Conservation (phyloP, 2,888 invertebrate species). For the Hyposoter didymator region DNA sequence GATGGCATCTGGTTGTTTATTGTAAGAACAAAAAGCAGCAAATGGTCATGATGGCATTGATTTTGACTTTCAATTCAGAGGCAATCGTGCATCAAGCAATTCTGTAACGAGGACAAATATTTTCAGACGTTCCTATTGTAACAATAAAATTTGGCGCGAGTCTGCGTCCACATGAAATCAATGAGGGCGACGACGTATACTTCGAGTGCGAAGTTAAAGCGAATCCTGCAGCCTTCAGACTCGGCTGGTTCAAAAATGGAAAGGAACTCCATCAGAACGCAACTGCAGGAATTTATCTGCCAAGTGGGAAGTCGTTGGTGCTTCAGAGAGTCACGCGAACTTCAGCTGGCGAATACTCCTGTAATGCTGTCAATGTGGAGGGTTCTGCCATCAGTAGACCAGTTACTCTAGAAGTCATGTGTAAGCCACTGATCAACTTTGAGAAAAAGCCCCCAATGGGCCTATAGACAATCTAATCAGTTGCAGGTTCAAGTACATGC, state of each 20-base stretch:
- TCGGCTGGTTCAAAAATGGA: constrained; percentile 95
- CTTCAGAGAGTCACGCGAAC: constrained; percentile 93
- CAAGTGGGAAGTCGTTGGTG: constrained; percentile 92
- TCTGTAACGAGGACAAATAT: constrained; percentile 40
- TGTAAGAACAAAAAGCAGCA: constrained; percentile 87
- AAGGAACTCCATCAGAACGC: constrained; percentile 93
- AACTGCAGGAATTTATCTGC: constrained; percentile 92
- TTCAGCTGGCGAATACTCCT: constrained; percentile 95
- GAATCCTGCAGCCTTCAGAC: constrained; percentile 92
- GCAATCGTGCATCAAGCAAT: neutral
- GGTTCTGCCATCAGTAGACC: constrained; percentile 88
- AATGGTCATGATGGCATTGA: neutral
- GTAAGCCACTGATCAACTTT: constrained; percentile 72
- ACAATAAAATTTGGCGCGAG: constrained; percentile 93
- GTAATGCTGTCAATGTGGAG: constrained; percentile 94
- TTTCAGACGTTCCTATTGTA: constrained; percentile 92
- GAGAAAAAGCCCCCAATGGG: neutral
- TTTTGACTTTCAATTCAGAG: too few relatives aligned
- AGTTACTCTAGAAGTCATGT: constrained; percentile 80
- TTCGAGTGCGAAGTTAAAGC: constrained; percentile 94
- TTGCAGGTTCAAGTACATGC: neutral
- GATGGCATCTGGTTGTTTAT: constrained; percentile 93
- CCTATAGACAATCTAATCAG: neutral
- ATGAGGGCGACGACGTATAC: constrained; percentile 95
- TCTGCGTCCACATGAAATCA: constrained; percentile 93